phyloP scores from a whole-genome alignment of 1,140 invertebrate genomes.

The Eurosta solidaginis region DNA sequence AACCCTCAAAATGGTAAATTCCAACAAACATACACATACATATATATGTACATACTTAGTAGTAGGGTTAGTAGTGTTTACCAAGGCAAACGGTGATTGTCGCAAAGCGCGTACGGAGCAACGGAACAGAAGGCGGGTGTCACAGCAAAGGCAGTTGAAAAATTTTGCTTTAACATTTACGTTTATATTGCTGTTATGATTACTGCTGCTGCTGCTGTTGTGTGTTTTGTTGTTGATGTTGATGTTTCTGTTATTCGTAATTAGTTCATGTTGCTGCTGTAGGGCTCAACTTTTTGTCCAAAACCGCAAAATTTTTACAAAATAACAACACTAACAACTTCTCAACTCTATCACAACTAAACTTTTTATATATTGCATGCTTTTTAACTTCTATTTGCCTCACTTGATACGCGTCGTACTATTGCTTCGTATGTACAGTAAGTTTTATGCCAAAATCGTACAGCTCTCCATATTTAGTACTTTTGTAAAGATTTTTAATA shows the following conservation, averaged over 20 bases:
- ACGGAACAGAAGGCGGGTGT: neutral
- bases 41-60: neutral
- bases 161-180: neutral
- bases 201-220: neutral
- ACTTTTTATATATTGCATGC: slow-evolving; percentile 3
- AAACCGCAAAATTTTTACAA: slow-evolving; percentile 1
- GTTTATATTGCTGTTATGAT: slow-evolving; percentile 16
- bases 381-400: slow-evolving; percentile 1
- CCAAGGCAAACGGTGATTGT: slow-evolving; percentile 11
- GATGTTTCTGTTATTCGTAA: neutral
- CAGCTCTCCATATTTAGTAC: too few species aligned
- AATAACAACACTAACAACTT: too few species aligned
- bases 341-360: slow-evolving; percentile 21
- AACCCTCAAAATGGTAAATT: neutral
- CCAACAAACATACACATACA: neutral
- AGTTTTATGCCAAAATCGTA: too few species aligned
- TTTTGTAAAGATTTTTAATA: too few species aligned
- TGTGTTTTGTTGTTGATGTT: neutral
- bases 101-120: neutral
- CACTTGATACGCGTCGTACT: neutral
- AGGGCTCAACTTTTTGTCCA: neutral
- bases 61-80: neutral
- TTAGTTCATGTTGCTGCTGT: neutral
- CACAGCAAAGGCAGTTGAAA: neutral
- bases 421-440: too few species aligned